Evolutionary conservation across 1,140 invertebrate species (phyloP), one percentile per base, ranked within the genome.

Genomic region (Lasioglossum albipes): DNA sequence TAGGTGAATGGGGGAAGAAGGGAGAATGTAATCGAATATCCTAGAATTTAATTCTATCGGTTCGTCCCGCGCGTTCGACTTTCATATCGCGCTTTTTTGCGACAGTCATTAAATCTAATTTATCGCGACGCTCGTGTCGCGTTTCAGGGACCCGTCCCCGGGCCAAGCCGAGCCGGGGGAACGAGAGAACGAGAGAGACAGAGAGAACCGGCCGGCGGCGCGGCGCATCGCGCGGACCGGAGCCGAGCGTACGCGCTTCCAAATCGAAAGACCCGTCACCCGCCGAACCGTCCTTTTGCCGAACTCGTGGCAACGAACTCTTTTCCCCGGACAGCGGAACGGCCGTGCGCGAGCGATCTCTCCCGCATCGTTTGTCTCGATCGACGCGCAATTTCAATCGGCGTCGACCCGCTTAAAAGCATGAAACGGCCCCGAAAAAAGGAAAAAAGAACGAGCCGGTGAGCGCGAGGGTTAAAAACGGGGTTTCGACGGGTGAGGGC

Each of bases 1-100:
- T 59, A 59, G 57, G 20, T 59, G 57, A 67, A 65, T 54, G 82
- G 79, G 68, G 45, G 59, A 31, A 54, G 77, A 64, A 83, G 86
- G 87, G 83, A 79, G 84, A 82, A 89, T 89, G 90, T 93, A 93
- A 93, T 93, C 91, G 92, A 93, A 93, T 93, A 92, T 92, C 89
- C 91, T 92, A 91, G 90, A 93, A 93, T 93, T 93, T 91, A 92
- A 93, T 93, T 92, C 91, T 92, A 93, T 93, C 92, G 92, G 91
- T 90, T 91, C 89, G 91, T 87, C 89, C 91, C 83, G 86, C 82
- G 84, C 90, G 88, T 92, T 91, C 91, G 91, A 92, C 92, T 93
- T 92, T 92, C 92, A 92, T 93, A 92, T 91, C 91, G 89, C 91
- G 91, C 91, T 91, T 93, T 90, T 92, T 93, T 92, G 92, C 90